Base-by-base conservation (phyloP, 2,888 invertebrate species). In the Dascillus cervinus region DNA sequence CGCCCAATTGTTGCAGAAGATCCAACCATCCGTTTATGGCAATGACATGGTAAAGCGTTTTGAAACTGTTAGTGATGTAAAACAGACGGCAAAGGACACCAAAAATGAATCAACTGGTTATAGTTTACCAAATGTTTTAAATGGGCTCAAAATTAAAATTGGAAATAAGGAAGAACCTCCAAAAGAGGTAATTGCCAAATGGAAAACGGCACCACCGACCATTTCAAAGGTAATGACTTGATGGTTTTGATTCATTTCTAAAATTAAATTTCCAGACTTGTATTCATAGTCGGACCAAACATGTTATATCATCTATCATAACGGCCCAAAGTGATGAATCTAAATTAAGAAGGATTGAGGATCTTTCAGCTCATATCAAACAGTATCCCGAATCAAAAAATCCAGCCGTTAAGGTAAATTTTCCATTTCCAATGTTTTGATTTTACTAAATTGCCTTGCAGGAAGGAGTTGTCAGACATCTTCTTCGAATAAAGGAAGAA, bases 361-460 rank as follows among this genome's bases (percentile, higher is more conserved):
- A 82, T 49, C 69, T 89, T 25, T 73, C 82, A 21, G 64, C 67
- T 1, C 87, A 89, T 56, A 62, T 89, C n/a, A 71, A 75, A 43
- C 72, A 77, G 47, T 82, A 79, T 63, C 83, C 85, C 0, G 80
- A 83, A 50, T 76, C 83, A 2, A 71, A 80, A 48, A 75, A 77
- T 55, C 71, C 76, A 41, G 84, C 85, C 42, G 74, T 82, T 24
- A 83, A 82, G 71, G 77, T 79, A 60, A 45, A 42, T 36, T n/a
- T n/a, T n/a, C n/a, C n/a, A n/a, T n/a, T n/a, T 17, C 6, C 3
- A 30, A 36, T 24, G 12, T 11, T 17, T 21, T 17, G 4, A 14
- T 10, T n/a, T 8, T 20, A 22, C 9, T 6, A 4, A 17, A 17
- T 8, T 39, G 41, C 31, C 39, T 58, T 58, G 11, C 52, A 81